Evolutionary conservation across 2,113 vertebrate genomes (phyloP).

Genomic region (Sarotherodon lohbergeri): DNA sequence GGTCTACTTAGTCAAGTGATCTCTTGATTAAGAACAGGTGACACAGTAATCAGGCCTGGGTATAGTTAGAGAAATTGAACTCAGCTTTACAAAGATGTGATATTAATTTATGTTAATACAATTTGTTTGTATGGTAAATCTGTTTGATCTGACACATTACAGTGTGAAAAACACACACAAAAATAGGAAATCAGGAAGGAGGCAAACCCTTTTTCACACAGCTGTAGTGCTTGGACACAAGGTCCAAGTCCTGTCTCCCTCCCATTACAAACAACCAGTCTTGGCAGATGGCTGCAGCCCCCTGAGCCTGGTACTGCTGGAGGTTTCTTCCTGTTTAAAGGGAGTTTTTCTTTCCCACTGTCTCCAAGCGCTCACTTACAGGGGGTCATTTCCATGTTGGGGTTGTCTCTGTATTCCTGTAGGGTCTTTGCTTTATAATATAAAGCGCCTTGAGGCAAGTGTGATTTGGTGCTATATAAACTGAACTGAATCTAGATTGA

Average conservation of each 20-base stretch:
- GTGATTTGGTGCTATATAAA: neutral
- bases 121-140: neutral
- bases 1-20: neutral
- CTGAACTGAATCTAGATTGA: neutral
- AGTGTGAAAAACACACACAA: neutral
- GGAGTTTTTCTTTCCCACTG: neutral
- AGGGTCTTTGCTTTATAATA: neutral
- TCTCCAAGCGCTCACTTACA: neutral
- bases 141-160: neutral
- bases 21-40: neutral
- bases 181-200: neutral
- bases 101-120: neutral
- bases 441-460: neutral
- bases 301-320: fast-evolving
- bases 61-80: neutral
- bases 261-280: too few relatives aligned
- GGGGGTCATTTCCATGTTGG: neutral
- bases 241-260: neutral
- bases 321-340: neutral
- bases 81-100: neutral
- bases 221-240: neutral
- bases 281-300: too few relatives aligned
- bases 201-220: neutral
- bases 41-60: neutral
- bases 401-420: neutral